Base-by-base conservation (phyloP, 2,888 invertebrate genomes). In the Flabesymbios commensalis region DNA sequence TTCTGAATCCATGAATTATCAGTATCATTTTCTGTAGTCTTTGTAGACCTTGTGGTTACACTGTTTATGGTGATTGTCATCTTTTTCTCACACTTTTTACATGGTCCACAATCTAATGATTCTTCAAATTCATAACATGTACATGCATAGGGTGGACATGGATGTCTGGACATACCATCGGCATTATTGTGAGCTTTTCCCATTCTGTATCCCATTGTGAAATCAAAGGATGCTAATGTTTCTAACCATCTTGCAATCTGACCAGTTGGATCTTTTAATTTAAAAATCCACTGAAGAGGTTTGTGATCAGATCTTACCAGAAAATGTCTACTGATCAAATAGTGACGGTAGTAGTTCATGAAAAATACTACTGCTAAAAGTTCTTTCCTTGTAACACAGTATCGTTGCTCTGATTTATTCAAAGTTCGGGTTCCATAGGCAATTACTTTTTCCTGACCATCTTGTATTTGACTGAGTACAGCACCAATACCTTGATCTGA, bases 381-480 rank as follows among this genome's bases (percentile, higher is more conserved):
- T 26, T 61, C 61, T n/a, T 22, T 5, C 14, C 36, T 4, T 39
- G 54, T 62, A 19, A 29, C 29, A 31, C 53, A 43, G 31, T 45
- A 61, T 4, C 33, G 24, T 10, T 41, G n/a, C 39, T 60, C 41
- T 4, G 47, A 14, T 17, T 36, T 5, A 19, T 17, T 59, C 7
- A 62, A 22, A 7, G 45, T 51, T 29, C 52, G 31, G 43, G 51
- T 60, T 17, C 19, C 33, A 42, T 60, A 61, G 10, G 58, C 58
- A 32, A 61, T 60, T 5, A 61, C 49, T 26, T 17, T 19, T 29
- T 61, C 61, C n/a, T 29, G 4, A 5, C 58, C 42, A 28, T 29
- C 29, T 29, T 61, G 61, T 4, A 60, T 22, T 31, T 61, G 57
- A 5, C 41, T 41, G 2, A 61, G 29, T 5, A 61, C 61, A 17